Percentiles rank a stretch among this genome's conserved stretches.
Evolutionary conservation across 1,140 invertebrate genomes (phyloP).

Genomic region (Coptotermes formosanus): DNA sequence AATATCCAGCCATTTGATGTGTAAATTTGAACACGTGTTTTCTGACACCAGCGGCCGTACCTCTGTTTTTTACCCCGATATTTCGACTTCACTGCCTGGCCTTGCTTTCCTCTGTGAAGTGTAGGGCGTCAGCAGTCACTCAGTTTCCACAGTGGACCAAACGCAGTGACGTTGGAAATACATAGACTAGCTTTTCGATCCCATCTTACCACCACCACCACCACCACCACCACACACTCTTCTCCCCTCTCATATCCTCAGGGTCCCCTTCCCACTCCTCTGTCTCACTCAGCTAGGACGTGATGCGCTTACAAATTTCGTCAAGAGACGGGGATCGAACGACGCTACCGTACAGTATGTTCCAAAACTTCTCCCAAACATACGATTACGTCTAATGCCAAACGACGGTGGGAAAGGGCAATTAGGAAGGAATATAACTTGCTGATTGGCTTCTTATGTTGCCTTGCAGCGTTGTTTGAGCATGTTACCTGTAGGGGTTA

Average conservation of each 20-base stretch:
- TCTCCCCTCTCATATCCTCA: background rate
- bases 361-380: background rate
- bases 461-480: too few species aligned
- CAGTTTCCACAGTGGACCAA: background rate
- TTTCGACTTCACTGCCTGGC: too few species aligned
- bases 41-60: too few species aligned
- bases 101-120: background rate
- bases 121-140: background rate
- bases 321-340: slow-evolving; percentile 3
- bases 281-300: background rate
- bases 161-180: background rate
- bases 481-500: too few species aligned
- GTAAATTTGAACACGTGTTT: too few species aligned
- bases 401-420: too few species aligned
- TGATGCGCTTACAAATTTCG: slow-evolving; percentile 1
- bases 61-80: too few species aligned
- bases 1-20: too few species aligned
- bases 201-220: background rate
- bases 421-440: too few species aligned
- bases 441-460: too few species aligned
- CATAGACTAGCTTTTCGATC: slow-evolving; percentile 1
- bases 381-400: too few species aligned
- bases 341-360: background rate
- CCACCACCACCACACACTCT: too few species aligned
- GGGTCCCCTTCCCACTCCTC: background rate